Evolutionary conservation across 2,113 vertebrate species (phyloP), one percentile per base, ranked within the genome.

Genomic region (Poeciliopsis turrubarensis): DNA sequence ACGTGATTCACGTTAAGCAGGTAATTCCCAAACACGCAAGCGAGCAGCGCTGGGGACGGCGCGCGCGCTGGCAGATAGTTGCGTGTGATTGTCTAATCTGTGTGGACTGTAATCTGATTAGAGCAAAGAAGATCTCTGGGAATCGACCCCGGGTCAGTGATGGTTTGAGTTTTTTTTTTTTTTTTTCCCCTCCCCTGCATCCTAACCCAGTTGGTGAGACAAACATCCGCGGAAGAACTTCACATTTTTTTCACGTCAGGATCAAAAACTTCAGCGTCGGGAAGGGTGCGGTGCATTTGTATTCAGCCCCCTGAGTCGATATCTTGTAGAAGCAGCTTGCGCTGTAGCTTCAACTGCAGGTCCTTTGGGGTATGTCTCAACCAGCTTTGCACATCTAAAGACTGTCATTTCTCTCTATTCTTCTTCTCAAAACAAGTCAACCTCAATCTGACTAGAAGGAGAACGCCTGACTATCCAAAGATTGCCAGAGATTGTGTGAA

Each of bases 51-150:
- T 68, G 57, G 77, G 22, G 63, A 66, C 71, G 68, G 57, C 77
- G 63, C 37, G 63, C 37, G 30, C 25, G 31, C 72, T 67, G 1
- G 62, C 51, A 72, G 22, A 62, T 65, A 81, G 79, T 65, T 82
- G 80, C 76, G 57, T 75, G 86, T 79, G 86, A 89, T 82, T 19
- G 47, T 77, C 86, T 93, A 90, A 93, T 90, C 92, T 89, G 83
- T 78, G 81, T 77, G 83, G 82, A 84, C 84, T 73, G 71, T 91
- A 91, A 95, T 93, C 86, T 89, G 64, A 93, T 94, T 94, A 93
- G n/a, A 65, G 77, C 66, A 85, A 92, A 93, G 90, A 79, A 92
- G 85, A 92, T 92, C 81, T 81, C 22, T 22, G 65, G 71, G 84
- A 85, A 80, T 68, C 3, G 51, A 77, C 79, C 27, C 64, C 5